A percentile compares a stretch with the other conserved stretches of the same genome.
These are phyloP conservation scores for Protosalanx chinensis DNA, from an alignment of 2,797 vertebrate genomes.

Conservation along the genomic window DNA sequence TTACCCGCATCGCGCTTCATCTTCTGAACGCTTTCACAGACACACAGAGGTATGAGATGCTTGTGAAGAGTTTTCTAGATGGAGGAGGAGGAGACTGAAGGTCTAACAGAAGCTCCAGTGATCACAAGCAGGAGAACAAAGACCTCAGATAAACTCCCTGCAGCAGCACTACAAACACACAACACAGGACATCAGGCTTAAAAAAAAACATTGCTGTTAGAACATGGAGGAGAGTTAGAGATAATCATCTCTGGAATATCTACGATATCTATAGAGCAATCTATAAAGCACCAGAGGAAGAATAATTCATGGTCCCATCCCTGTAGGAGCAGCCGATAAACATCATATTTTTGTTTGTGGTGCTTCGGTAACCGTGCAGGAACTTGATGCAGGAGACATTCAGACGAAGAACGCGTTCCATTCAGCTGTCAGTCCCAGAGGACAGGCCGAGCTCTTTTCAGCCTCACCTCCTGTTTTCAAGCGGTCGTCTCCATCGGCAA, in stretches of 20 bases:
- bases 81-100: slow-evolving; percentile 38
- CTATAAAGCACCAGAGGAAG: slow-evolving; percentile 18
- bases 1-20: slow-evolving; percentile 52
- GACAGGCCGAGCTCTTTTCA: slow-evolving; percentile 30
- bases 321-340: slow-evolving; percentile 25
- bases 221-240: slow-evolving; percentile 28
- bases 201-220: slow-evolving; percentile 34
- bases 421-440: slow-evolving; percentile 23
- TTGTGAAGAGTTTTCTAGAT: slow-evolving; percentile 37
- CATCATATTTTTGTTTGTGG: slow-evolving; percentile 21
- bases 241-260: slow-evolving; percentile 56
- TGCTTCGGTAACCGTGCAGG: slow-evolving; percentile 33
- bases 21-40: slow-evolving; percentile 47
- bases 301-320: slow-evolving; percentile 25
- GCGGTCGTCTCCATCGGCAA: slow-evolving; percentile 60
- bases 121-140: slow-evolving; percentile 64
- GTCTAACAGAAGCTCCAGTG: slow-evolving; percentile 63
- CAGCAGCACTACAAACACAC: slow-evolving; percentile 40
- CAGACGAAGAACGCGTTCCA: slow-evolving; percentile 17
- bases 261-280: slow-evolving; percentile 39
- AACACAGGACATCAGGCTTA: slow-evolving; percentile 35
- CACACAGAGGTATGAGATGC: slow-evolving; percentile 34
- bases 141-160: slow-evolving; percentile 59
- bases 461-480: slow-evolving; percentile 21
- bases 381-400: slow-evolving; percentile 33